phyloP scores from a whole-genome alignment of 2,797 vertebrate genomes.

The Liparis tanakae region DNA sequence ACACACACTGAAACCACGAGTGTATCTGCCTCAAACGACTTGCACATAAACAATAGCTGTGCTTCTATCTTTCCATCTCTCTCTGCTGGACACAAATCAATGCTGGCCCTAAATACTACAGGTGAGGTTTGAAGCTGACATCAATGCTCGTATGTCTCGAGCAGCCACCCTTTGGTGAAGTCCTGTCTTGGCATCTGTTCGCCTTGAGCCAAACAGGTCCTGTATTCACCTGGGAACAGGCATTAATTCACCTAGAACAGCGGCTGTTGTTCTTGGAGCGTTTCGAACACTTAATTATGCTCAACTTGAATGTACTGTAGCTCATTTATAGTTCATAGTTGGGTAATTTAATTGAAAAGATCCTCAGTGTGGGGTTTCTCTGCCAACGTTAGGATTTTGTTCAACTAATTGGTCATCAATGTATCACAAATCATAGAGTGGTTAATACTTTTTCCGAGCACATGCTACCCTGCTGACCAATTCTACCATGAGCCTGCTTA shows the following conservation, averaged over 20 bases:
- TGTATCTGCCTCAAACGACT: conserved; percentile 73
- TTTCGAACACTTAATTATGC: conserved; percentile 68
- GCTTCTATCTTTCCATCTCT: conserved; percentile 56
- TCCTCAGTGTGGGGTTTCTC: conserved; percentile 42
- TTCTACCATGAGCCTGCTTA: conserved; percentile 11
- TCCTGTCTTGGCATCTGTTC: conserved; percentile 83
- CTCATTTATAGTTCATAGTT: conserved; percentile 57
- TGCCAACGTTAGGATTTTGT: conserved; percentile 28
- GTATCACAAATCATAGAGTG: conserved; percentile 26
- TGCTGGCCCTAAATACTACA: conserved; percentile 77
- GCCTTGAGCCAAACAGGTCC: conserved; percentile 74
- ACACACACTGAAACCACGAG: conserved; percentile 43
- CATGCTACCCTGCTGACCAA: conserved; percentile 8
- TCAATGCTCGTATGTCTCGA: conserved; percentile 75
- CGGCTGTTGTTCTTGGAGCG: conserved; percentile 69
- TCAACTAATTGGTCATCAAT: conserved; percentile 42
- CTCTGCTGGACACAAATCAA: conserved; percentile 78
- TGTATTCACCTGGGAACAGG: conserved; percentile 76
- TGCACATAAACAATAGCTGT: conserved; percentile 75
- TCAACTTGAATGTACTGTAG: conserved; percentile 41
- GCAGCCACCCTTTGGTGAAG: conserved; percentile 74
- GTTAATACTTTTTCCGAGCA: conserved; percentile 7
- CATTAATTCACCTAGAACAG: conserved; percentile 76
- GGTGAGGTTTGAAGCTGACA: conserved; percentile 85
- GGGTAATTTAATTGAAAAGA: conserved; percentile 64